Evolutionary conservation across 2,113 vertebrate species (phyloP), one percentile per base, ranked within the genome.

Genomic region (Marcusenius ussheri): DNA sequence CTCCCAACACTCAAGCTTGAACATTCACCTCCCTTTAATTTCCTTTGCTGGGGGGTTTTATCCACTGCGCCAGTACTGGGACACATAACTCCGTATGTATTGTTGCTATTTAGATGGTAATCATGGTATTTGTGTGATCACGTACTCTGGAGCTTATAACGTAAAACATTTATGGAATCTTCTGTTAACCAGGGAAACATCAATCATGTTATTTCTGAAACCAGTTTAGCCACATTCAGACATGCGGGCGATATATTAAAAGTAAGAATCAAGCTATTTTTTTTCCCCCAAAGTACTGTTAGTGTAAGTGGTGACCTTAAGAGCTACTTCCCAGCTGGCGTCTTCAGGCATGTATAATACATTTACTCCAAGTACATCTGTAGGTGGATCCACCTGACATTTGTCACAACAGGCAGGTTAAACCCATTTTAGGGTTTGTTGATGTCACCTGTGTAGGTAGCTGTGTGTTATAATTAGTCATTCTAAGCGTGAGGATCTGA

Each of bases 331-430:
- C 3, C 21, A 35, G 11, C 50, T 58, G 31, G 51, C 27, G 35
- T 89, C 27, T 39, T 31, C 50, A 89, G 8, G 80, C 27, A 35
- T 39, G 21, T 24, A 50, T 8, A 84, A 58, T 27, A 66, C 9
- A n/a, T 46, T 47, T 84, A 45, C n/a, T 83, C n/a, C 3, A 27
- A 89, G 35, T 39, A 31, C 83, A n/a, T 35, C 13, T 86, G 83
- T 90, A 56, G 51, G 80, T 90, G 89, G 88, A 53, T 89, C 17
- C 77, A 83, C 74, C 88, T 83, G 88, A 89, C 74, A 89, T 53
- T 89, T 89, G 70, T n/a, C 47, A 46, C 51, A 83, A 83, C 19
- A 83, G 88, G 74, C 77, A 89, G 88, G 74, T 89, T 89, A 83
- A 89, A 53, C 74, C 88, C 31, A 89, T 89, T 56, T 89, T n/a